These are phyloP conservation scores for Cyphomyrmex costatus DNA, from an alignment of 1,140 invertebrate genomes.

Conservation along the genomic window DNA sequence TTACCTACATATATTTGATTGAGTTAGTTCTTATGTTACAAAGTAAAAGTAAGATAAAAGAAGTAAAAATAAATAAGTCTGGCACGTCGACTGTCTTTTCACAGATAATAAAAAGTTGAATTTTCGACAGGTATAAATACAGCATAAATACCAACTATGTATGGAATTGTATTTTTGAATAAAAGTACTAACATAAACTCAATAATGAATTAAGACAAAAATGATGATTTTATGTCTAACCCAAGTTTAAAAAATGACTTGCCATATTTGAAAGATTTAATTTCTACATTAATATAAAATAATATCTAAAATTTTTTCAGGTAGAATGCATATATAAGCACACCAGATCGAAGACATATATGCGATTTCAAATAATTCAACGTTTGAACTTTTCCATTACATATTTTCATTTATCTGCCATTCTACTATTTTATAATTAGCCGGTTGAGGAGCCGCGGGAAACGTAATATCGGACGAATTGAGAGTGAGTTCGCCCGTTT, in stretches of 20 bases:
- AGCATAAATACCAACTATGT: not conserved
- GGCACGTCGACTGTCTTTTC: not conserved
- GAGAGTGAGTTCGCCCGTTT: slow-evolving; percentile 7
- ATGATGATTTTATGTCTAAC: not conserved
- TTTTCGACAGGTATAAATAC: not conserved
- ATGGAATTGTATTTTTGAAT: too few relatives aligned
- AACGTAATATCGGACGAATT: not conserved
- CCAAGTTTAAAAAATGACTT: not conserved
- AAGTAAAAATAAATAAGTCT: too few relatives aligned
- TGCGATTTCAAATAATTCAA: not conserved
- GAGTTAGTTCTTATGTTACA: too few relatives aligned
- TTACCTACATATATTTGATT: too few relatives aligned
- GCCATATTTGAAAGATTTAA: not conserved
- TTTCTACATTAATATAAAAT: not conserved
- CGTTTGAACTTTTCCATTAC: not conserved
- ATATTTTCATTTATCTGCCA: not conserved
- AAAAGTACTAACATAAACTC: not conserved
- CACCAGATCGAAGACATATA: not conserved
- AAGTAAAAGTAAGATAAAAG: too few relatives aligned
- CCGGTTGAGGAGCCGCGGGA: not conserved
- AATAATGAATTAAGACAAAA: not conserved
- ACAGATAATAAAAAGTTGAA: not conserved
- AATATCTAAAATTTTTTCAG: not conserved
- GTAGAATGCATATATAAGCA: not conserved
- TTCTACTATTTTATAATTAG: slow-evolving; percentile 3